A percentile compares a stretch with the other conserved stretches of the same genome.
These are phyloP conservation scores for Kryptopterus vitreolus DNA, from an alignment of 2,797 vertebrate species.

Conservation along the genomic window DNA sequence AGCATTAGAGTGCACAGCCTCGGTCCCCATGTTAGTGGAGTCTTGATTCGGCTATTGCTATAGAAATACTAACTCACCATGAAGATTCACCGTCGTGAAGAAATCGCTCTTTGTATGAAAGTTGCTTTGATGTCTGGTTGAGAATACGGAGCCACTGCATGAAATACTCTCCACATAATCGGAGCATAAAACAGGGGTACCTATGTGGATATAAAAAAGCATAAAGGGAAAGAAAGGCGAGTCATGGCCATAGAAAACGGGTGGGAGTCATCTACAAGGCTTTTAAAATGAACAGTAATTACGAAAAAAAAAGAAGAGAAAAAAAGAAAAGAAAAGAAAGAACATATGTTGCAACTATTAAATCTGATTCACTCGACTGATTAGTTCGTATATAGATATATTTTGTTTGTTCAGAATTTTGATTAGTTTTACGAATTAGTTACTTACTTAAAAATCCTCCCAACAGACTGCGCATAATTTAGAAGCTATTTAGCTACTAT, in stretches of 20 bases:
- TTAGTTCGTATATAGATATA: no score
- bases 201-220: slow-evolving; percentile 48
- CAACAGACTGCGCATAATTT: no score
- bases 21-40: slow-evolving; percentile 93
- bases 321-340: neutral
- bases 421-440: no score
- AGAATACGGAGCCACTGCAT: slow-evolving; percentile 89
- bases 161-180: slow-evolving; percentile 85
- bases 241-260: slow-evolving; percentile 25
- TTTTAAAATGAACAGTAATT: neutral
- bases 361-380: no score
- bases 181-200: slow-evolving; percentile 81
- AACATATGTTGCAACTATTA: neutral
- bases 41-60: slow-evolving; percentile 97
- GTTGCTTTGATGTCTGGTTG: slow-evolving; percentile 96
- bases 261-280: neutral
- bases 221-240: slow-evolving; percentile 35
- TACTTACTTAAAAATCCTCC: no score
- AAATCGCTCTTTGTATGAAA: slow-evolving; percentile 93
- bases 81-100: slow-evolving; percentile 99
- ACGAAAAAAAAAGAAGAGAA: neutral
- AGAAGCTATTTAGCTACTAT: neutral
- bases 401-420: no score
- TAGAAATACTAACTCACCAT: slow-evolving; percentile 99
- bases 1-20: slow-evolving; percentile 84